Percentiles rank a stretch among this genome's conserved stretches.
Evolutionary conservation across 2,113 vertebrate species (phyloP).

Genomic region (Hiodon tergisus): DNA sequence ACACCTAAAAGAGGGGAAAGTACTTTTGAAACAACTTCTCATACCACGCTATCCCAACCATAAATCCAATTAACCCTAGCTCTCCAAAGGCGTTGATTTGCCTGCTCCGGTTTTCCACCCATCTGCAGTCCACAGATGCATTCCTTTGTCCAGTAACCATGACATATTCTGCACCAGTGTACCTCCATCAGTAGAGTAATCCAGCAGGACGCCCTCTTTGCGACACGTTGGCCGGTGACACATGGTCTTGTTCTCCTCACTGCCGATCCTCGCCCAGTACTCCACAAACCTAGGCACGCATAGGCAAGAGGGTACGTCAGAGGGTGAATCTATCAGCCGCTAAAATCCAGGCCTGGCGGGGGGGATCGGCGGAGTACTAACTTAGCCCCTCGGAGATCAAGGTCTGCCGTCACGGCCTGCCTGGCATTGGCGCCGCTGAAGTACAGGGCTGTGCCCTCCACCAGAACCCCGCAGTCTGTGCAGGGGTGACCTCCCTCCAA

Average conservation of each 20-base stretch:
- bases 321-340: not conserved
- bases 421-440: conserved; percentile 84
- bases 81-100: no score
- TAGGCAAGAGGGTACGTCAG: not conserved
- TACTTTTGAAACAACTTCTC: not conserved
- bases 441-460: conserved; percentile 87
- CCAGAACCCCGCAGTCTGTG: conserved; percentile 87
- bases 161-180: conserved; percentile 9
- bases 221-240: conserved; percentile 89
- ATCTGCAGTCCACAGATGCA: not conserved
- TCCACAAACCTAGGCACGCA: conserved; percentile 81
- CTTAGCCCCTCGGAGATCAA: conserved; percentile 94
- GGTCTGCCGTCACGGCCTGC: conserved; percentile 85
- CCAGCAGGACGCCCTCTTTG: conserved; percentile 88
- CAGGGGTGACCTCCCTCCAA: conserved; percentile 88
- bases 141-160: not conserved
- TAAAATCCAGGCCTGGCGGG: not conserved
- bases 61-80: no score
- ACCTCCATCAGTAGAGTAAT: conserved; percentile 92
- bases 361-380: conserved; percentile 52
- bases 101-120: not conserved
- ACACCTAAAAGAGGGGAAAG: conserved; percentile 65
- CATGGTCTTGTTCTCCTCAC: conserved; percentile 89
- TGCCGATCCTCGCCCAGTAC: conserved; percentile 96
- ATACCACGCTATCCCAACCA: no score